phyloP scores from a whole-genome alignment of 2,797 vertebrate genomes.

The Antrozous pallidus region DNA sequence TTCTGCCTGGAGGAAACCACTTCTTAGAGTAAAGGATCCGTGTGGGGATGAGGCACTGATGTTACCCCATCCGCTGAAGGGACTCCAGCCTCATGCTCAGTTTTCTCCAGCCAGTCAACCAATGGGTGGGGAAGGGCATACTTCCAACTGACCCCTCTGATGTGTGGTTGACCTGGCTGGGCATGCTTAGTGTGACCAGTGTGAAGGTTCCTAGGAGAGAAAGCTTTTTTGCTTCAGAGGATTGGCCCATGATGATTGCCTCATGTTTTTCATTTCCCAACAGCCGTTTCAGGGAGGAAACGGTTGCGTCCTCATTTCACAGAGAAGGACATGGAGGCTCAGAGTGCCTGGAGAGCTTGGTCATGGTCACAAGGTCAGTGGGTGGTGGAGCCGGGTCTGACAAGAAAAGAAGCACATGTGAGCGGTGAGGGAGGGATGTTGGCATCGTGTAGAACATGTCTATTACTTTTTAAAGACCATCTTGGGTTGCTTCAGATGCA shows the following conservation, averaged over 20 bases:
- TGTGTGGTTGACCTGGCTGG: not conserved
- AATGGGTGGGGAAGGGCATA: fast-evolving
- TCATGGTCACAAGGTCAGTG: not conserved
- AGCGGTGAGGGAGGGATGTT: not conserved
- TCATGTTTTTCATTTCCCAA: not conserved
- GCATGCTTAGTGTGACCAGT: not conserved
- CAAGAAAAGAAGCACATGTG: not conserved
- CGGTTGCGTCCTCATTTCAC: not conserved
- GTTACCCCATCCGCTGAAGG: not conserved
- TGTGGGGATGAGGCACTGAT: not conserved
- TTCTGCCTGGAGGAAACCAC: not conserved
- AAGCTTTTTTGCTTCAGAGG: not conserved
- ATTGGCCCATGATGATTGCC: not conserved
- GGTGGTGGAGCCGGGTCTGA: not conserved
- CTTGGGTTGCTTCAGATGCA: not conserved
- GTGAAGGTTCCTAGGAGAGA: not conserved
- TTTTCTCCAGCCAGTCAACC: not conserved
- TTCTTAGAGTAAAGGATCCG: not conserved
- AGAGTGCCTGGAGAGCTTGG: not conserved
- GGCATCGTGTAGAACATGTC: not conserved
- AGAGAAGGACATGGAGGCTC: not conserved
- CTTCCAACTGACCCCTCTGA: not conserved
- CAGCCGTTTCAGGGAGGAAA: not conserved
- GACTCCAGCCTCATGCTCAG: not conserved
- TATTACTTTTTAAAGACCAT: not conserved